phyloP scores from a whole-genome alignment of 2,113 vertebrate genomes.

The Callionymus lyra region DNA sequence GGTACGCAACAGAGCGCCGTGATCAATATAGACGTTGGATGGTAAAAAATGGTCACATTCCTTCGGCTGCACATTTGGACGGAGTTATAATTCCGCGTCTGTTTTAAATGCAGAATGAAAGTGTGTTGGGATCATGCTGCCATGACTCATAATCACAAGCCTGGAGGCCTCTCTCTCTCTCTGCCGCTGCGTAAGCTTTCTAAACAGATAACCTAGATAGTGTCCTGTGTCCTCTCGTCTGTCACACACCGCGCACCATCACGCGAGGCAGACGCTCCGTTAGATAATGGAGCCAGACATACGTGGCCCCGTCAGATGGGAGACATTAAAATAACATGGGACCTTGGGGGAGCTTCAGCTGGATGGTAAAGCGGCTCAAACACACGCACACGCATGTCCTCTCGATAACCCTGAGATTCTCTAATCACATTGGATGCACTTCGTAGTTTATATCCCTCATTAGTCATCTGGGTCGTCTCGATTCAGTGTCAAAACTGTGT shows the following conservation, averaged over 20 bases:
- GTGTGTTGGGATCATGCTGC: not conserved
- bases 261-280: slow-evolving; percentile 13
- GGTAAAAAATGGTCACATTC: no score
- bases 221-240: slow-evolving; percentile 7
- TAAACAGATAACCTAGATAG: slow-evolving; percentile 30
- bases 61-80: no score
- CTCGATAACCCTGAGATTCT: not conserved
- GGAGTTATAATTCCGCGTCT: no score
- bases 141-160: slow-evolving; percentile 18
- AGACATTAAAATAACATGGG: slow-evolving; percentile 44
- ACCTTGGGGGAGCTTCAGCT: slow-evolving; percentile 28
- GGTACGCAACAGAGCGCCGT: no score
- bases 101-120: no score
- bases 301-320: slow-evolving; percentile 40
- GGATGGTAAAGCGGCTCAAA: not conserved
- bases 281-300: slow-evolving; percentile 23
- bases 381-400: not conserved
- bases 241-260: slow-evolving; percentile 4
- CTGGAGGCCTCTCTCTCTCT: slow-evolving; percentile 10
- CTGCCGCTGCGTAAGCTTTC: slow-evolving; percentile 14
- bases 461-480: slow-evolving; percentile 30
- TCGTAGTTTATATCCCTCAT: slow-evolving; percentile 33
- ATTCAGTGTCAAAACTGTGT: slow-evolving; percentile 18
- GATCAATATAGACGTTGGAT: no score
- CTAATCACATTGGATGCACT: slow-evolving; percentile 34